A percentile compares a stretch with the other conserved stretches of the same genome.
Evolutionary conservation across 2,888 invertebrate genomes (phyloP).

Genomic region (Lithophane leautieri): DNA sequence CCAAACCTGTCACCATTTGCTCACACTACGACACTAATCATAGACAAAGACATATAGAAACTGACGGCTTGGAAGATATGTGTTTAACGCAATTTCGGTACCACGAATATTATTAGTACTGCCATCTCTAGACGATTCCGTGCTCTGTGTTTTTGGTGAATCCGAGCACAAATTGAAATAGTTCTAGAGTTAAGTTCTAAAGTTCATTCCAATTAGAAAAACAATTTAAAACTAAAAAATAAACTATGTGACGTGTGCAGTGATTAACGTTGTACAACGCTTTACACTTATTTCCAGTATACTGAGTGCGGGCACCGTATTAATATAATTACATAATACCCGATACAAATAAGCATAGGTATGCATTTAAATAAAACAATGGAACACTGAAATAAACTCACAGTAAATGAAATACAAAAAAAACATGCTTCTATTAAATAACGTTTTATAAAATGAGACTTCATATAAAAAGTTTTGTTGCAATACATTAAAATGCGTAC

Average conservation of each 20-base stretch:
- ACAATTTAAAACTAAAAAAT: background rate
- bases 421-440: background rate
- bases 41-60: background rate
- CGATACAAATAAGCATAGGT: background rate
- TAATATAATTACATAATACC: background rate
- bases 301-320: background rate
- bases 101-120: too few species aligned
- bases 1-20: background rate
- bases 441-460: background rate
- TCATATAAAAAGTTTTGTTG: background rate
- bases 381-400: background rate
- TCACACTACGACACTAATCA: too few species aligned
- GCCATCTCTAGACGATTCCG: background rate
- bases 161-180: background rate
- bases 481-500: constrained; percentile 19
- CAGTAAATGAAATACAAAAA: background rate
- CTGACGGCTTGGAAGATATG: background rate
- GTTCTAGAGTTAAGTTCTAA: background rate
- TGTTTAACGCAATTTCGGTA: background rate
- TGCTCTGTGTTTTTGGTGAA: background rate
- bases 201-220: background rate
- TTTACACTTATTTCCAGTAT: constrained; percentile 1
- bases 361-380: background rate
- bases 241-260: background rate
- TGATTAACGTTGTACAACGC: background rate